Evolutionary conservation across 2,113 vertebrate genomes (phyloP), one percentile per base, ranked within the genome.

Genomic region (Ciconia maguari): DNA sequence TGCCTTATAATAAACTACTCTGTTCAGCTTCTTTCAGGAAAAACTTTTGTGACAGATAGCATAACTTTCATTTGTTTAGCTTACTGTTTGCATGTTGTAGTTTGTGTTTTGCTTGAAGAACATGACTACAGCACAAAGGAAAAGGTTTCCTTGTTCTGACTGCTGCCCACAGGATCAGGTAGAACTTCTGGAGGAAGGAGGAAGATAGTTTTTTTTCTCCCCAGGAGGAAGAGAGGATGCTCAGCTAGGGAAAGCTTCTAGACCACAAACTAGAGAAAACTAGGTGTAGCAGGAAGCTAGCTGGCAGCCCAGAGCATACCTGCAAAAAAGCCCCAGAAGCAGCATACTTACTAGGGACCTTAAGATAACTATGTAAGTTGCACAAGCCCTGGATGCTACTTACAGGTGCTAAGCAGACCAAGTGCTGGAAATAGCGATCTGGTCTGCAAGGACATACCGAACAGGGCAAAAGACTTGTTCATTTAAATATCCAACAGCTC

Each of bases 71-170:
- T 44, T 83, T 72, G 58, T 92, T 91, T 57, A 96, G 87, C 87
- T 95, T 94, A 96, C 93, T 95, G 89, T 96, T 95, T 70, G 91
- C 80, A 89, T 87, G 89, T 69, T 94, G 92, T 4, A 87, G 68
- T 91, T 96, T 97, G 91, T 96, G 54, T 93, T 96, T 95, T 96
- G 89, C 93, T 97, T 93, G 95, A 95, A 94, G 89, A 96, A 94
- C 77, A 93, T 95, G 95, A 94, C 89, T 94, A 95, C 91, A 94
- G 86, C 93, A 92, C 68, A 93, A 96, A 91, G 80, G 49, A 96
- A 95, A 89, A 95, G 64, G 68, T 93, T 96, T 94, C 92, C 68
- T 95, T 94, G 87, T 57, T 96, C 87, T 96, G 87, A 91, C 54
- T 96, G 95, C 83, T 96, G 89, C 92, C 68, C 96, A 91, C 83